Conservation (phyloP, 1,140 invertebrate genomes). For the Dendrolimus kikuchii region DNA sequence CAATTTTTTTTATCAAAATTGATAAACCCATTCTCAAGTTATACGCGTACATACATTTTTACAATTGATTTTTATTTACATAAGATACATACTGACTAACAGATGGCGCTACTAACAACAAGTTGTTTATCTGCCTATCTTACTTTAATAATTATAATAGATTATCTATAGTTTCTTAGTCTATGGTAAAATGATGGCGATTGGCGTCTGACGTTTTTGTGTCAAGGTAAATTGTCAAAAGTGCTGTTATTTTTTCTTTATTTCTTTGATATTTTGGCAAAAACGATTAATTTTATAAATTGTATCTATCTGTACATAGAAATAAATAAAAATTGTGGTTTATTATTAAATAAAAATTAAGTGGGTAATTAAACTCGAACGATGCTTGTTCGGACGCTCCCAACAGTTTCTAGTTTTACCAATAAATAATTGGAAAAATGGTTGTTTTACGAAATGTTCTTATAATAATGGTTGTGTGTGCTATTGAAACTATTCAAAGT, state of each 20-base stretch:
- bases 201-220: constrained; percentile 4
- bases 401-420: constrained; percentile 23
- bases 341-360: no score
- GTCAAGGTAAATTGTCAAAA: constrained; percentile 6
- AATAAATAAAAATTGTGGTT: no score
- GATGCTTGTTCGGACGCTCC: constrained; percentile 55
- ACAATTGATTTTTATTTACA: no score
- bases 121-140: no score
- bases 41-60: no score
- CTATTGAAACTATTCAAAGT: constrained; percentile 24
- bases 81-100: no score
- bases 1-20: no score
- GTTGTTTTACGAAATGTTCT: constrained; percentile 5
- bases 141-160: neutral
- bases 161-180: neutral
- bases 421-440: constrained; percentile 12
- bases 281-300: no score
- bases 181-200: constrained; percentile 2
- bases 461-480: constrained; percentile 28
- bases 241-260: neutral
- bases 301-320: no score
- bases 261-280: neutral
- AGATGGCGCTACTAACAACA: no score
- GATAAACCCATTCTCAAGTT: no score
- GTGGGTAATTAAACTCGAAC: constrained; percentile 3